These are phyloP conservation scores for Mus minutoides DNA, from an alignment of 2,797 vertebrate genomes.

Conservation along the genomic window DNA sequence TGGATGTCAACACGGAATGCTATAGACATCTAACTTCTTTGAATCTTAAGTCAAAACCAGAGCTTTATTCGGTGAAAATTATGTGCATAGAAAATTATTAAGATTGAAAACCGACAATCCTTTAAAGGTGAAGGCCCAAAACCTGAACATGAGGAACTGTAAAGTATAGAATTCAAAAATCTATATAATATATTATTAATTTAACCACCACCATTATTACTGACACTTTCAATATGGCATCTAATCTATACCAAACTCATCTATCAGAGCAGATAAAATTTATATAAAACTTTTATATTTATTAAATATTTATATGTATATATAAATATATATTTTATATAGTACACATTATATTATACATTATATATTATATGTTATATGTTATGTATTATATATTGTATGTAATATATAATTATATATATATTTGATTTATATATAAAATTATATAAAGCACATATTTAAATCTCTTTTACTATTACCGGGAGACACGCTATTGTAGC, in stretches of 20 bases:
- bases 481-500: not conserved
- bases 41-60: constrained; percentile 6
- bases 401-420: not conserved
- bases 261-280: not conserved
- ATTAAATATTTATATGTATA: not conserved
- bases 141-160: not conserved
- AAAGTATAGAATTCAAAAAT: not conserved
- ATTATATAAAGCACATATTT: constrained; percentile 43
- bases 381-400: not conserved
- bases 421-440: not conserved
- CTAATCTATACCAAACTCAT: not conserved
- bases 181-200: constrained; percentile 44
- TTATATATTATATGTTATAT: too few species aligned
- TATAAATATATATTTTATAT: not conserved
- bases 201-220: constrained; percentile 29
- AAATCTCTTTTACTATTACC: constrained; percentile 61
- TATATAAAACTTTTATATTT: not conserved
- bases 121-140: not conserved
- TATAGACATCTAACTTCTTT: not conserved
- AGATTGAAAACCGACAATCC: not conserved
- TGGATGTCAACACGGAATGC: not conserved
- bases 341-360: not conserved
- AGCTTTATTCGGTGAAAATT: not conserved
- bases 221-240: not conserved
- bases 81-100: not conserved